Base-by-base conservation (phyloP, 2,113 vertebrate genomes). In the Ahaetulla prasina region DNA sequence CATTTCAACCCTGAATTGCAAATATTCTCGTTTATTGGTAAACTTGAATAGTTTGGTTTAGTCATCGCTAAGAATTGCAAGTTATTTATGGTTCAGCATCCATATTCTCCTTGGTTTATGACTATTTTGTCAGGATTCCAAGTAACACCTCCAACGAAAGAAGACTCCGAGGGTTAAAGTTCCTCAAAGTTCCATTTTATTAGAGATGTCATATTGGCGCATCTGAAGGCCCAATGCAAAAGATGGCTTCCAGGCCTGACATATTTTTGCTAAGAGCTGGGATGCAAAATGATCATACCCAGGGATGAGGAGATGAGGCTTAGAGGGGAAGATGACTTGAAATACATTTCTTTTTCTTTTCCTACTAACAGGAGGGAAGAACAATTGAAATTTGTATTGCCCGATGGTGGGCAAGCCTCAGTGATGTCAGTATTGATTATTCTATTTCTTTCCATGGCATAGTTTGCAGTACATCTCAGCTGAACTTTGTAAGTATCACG, bases 401-500 rank as follows among this genome's bases (percentile, higher is more conserved):
- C 39, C 99, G 99, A 8, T 99, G 99, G 99, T 99, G 99, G 99
- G 99, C 99, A 85, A 99, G 99, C 96, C 97, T 99, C 88, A 99
- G 98, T 1, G 99, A 99, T 4, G 99, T 99, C 95, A 98, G 97
- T 6, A 98, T 99, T 93, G 98, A 99, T 95, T 99, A 99, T 95
- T 98, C 96, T 27, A 95, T 99, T 96, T 98, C 98, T 7, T 99
- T 99, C 95, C 99, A 99, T 68, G 99, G 99, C 9, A 98, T 99
- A 45, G 95, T 96, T 89, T 98, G 98, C 91, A 98, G 97, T 86
- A 97, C 99, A n/a, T 98, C 98, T 90, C 98, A 99, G 6, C 95
- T 99, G 94, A 99, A 99, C 94, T 98, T 99, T 95, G 99, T 99
- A 96, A 99, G 98, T 98, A 91, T 92, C 68, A 85, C 68, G 55